These are phyloP conservation scores for Andinoacara biseriatus DNA, from an alignment of 2,113 vertebrate genomes.

Conservation along the genomic window DNA sequence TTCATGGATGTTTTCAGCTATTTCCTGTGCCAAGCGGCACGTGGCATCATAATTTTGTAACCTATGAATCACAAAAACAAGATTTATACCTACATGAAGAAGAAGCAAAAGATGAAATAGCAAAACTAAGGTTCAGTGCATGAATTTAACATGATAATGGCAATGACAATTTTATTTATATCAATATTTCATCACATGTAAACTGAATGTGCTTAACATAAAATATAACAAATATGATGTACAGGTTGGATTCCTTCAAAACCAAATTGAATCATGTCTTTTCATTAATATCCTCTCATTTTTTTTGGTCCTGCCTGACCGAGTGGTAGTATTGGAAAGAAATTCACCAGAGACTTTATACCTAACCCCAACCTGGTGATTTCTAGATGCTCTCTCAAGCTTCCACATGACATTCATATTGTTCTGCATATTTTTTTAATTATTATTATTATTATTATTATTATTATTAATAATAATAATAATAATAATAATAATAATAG, in stretches of 20 bases:
- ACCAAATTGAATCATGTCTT: background rate
- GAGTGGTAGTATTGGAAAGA: background rate
- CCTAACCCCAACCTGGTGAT: too few relatives aligned
- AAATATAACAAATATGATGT: background rate
- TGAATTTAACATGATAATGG: background rate
- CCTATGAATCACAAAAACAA: slow-evolving; percentile 72
- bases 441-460: too few relatives aligned
- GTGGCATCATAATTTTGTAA: slow-evolving; percentile 87
- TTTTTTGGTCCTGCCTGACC: background rate
- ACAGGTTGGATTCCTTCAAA: background rate
- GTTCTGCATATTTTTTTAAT: too few relatives aligned
- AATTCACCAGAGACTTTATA: too few relatives aligned
- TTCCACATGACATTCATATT: too few relatives aligned
- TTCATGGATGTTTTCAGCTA: slow-evolving; percentile 92
- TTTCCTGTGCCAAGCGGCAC: slow-evolving; percentile 89
- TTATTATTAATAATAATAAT: too few relatives aligned
- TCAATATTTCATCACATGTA: background rate
- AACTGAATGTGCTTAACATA: background rate
- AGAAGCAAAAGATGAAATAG: background rate
- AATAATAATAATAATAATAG: too few relatives aligned
- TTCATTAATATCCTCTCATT: background rate
- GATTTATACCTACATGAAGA: background rate
- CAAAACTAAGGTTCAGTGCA: background rate
- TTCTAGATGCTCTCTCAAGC: too few relatives aligned
- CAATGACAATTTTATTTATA: background rate